Base-by-base conservation (phyloP, 2,888 invertebrate genomes). In the Deilephila elpenor region DNA sequence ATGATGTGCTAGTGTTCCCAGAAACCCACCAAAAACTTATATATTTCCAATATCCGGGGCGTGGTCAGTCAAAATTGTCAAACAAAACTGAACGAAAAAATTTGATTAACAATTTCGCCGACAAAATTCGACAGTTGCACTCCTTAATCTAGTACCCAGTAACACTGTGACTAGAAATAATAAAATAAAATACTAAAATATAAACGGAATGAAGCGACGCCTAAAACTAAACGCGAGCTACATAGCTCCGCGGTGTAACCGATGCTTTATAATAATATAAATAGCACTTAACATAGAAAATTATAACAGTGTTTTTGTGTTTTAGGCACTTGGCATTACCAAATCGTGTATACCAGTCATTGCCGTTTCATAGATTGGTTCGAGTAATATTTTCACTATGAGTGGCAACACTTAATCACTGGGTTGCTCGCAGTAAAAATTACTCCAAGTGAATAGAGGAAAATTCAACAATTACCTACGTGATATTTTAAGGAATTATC, bases 81-180 rank as follows among this genome's bases (percentile, higher is more conserved):
- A 67, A 67, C 14, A 64, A 67, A 67, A n/a, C 3, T n/a, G 11
- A n/a, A 14, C 20, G 44, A n/a, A 56, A n/a, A 56, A 56, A n/a
- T 44, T 14, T 51, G 6, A 25, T 25, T 6, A 67, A 67, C 67
- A 51, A 67, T 67, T 67, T 67, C 44, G 67, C 67, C 25, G 37
- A 75, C 61, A 71, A 37, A 56, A 32, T 70, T 59, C 70, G 29
- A 7, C 4, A 53, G 59, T 32, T 17, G 6, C 71, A 71, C 37
- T 75, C 83, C 80, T 87, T 84, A 78, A 83, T 88, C 89, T 90
- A 91, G 90, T 88, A 90, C 83, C 86, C 88, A 91, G 88, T 83
- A 89, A 81, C 81, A 90, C 89, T 90, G 89, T 93, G 93, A 93
- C 93, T 93, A 93, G 93, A 90, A 88, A 87, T 88, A 84, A 83